phyloP scores from a whole-genome alignment of 2,113 vertebrate species.

The Lichenostomus cassidix region DNA sequence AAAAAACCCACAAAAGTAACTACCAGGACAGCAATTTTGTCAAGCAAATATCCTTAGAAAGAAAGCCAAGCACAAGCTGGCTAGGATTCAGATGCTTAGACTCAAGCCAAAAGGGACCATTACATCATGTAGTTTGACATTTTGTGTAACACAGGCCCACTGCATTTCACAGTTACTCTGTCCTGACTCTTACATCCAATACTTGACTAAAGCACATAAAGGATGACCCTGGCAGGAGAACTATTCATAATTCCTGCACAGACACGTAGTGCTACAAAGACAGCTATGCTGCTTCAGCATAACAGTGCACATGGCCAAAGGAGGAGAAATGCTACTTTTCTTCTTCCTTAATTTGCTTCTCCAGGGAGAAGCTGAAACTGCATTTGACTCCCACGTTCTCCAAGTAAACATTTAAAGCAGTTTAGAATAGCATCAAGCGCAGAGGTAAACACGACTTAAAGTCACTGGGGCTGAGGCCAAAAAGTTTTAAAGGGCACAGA shows the following conservation, averaged over 20 bases:
- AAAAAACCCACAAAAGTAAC: not conserved
- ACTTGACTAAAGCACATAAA: not conserved
- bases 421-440: not conserved
- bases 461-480: not conserved
- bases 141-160: not conserved
- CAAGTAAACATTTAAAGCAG: not conserved
- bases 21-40: not conserved
- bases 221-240: not conserved
- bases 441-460: not conserved
- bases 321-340: not conserved
- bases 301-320: not conserved
- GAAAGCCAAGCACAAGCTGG: not conserved
- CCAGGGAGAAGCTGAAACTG: not conserved
- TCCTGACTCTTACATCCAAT: not conserved
- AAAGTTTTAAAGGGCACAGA: not conserved
- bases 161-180: not conserved
- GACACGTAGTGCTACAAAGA: not conserved
- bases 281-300: not conserved
- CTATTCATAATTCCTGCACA: not conserved
- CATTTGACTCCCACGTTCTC: not conserved
- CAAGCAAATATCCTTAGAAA: not conserved
- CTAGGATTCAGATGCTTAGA: not conserved
- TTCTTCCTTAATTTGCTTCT: not conserved
- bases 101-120: not conserved
- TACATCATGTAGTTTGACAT: slow-evolving; percentile 8